Conservation (phyloP, 1,140 invertebrate genomes). For the Zaprionus inermis region DNA sequence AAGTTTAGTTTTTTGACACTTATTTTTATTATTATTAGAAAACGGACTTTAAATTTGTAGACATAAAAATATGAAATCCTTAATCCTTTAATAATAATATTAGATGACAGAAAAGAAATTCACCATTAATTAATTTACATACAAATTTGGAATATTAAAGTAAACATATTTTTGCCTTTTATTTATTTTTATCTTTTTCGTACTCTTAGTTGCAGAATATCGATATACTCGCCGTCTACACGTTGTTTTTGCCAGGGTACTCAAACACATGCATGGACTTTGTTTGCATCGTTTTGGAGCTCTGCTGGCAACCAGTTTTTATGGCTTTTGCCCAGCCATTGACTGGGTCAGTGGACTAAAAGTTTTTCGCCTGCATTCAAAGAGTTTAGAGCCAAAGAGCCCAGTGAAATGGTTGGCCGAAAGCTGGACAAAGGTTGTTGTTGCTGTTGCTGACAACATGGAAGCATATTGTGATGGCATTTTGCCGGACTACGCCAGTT, state of each 20-base stretch:
- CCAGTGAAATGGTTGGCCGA: slow-evolving; percentile 37
- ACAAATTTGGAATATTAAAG: too few species aligned
- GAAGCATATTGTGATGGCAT: slow-evolving; percentile 23
- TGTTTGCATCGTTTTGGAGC: slow-evolving; percentile 40
- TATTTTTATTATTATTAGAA: too few species aligned
- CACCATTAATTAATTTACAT: too few species aligned
- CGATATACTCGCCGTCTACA: neutral
- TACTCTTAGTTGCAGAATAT: neutral
- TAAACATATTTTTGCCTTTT: too few species aligned
- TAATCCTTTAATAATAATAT: too few species aligned
- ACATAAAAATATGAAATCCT: too few species aligned
- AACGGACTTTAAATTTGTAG: too few species aligned
- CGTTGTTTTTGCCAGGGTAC: neutral
- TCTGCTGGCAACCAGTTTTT: slow-evolving; percentile 54
- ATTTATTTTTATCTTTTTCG: neutral
- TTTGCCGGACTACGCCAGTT: neutral
- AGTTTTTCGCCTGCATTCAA: slow-evolving; percentile 30
- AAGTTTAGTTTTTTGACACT: too few species aligned
- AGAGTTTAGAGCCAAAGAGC: slow-evolving; percentile 26
- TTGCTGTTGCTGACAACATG: neutral
- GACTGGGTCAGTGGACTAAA: slow-evolving; percentile 68
- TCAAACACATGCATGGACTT: neutral
- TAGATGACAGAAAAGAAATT: too few species aligned
- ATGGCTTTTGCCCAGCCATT: slow-evolving; percentile 26
- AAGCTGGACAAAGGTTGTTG: slow-evolving; percentile 15